Percentiles rank a stretch among this genome's conserved stretches.
Evolutionary conservation across 2,113 vertebrate genomes (phyloP).

Genomic region (Tylochromis polylepis): DNA sequence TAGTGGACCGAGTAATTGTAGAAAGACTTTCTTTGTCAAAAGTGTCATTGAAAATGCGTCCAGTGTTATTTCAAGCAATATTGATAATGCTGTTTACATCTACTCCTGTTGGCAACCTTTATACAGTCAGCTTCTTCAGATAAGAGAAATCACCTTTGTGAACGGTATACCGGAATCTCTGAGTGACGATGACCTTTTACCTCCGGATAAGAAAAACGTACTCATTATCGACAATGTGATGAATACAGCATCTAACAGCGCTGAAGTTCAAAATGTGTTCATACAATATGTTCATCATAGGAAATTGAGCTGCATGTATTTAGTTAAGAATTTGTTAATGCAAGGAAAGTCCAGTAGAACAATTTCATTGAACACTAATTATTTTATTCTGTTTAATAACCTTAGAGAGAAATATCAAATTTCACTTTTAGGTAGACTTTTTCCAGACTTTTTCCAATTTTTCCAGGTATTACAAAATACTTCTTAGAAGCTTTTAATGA

Average conservation of each 20-base stretch:
- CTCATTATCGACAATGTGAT: not conserved
- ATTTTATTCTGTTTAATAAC: not conserved
- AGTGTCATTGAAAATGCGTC: accelerated
- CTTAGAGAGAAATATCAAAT: accelerated
- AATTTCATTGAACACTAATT: not conserved
- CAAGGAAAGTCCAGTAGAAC: not conserved
- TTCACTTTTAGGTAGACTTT: not conserved
- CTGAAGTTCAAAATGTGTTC: not conserved
- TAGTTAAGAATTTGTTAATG: not conserved
- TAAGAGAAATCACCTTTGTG: not conserved
- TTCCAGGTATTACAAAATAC: not conserved
- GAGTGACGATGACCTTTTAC: not conserved
- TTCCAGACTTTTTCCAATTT: too few species aligned
- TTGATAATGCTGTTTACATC: not conserved
- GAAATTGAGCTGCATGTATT: not conserved
- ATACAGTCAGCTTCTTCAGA: not conserved
- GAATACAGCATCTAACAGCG: not conserved
- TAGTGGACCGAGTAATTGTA: not conserved
- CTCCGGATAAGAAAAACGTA: not conserved
- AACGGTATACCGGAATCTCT: not conserved
- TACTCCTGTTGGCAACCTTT: not conserved
- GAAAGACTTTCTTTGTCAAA: not conserved
- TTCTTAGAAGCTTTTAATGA: not conserved
- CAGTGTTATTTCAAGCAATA: not conserved
- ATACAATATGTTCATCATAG: not conserved